Evolutionary conservation across 2,113 vertebrate species (phyloP).

Genomic region (Menidia beryllina): DNA sequence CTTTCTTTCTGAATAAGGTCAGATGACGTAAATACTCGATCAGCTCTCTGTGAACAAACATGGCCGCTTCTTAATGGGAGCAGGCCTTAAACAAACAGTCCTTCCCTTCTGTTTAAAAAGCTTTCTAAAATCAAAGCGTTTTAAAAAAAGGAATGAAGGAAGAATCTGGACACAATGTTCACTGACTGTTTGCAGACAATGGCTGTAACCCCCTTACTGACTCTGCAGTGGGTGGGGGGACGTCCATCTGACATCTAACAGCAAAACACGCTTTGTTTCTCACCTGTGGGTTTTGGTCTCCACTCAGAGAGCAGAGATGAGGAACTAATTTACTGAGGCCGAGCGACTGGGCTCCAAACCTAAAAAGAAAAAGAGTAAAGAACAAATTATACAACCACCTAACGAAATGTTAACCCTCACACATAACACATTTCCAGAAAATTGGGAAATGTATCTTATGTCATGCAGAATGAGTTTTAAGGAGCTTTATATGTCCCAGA

Average conservation of each 20-base stretch:
- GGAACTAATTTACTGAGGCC: conserved; percentile 94
- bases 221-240: neutral
- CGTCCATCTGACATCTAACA: neutral
- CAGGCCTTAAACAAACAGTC: too few relatives aligned
- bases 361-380: conserved; percentile 44
- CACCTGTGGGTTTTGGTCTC: conserved; percentile 96
- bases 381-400: neutral
- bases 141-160: neutral
- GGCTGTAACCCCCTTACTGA: neutral
- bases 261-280: conserved; percentile 26
- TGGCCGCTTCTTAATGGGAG: too few relatives aligned
- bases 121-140: too few relatives aligned
- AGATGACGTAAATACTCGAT: too few relatives aligned
- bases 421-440: neutral
- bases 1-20: too few relatives aligned
- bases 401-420: neutral
- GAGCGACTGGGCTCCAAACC: conserved; percentile 88
- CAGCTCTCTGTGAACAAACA: too few relatives aligned
- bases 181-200: neutral
- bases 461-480: neutral
- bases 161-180: neutral
- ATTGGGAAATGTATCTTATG: neutral
- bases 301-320: conserved; percentile 88
- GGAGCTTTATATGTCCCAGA: too few relatives aligned
- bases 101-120: too few relatives aligned